Base-by-base conservation (phyloP, 2,888 invertebrate species). In the Perdita meconis region DNA sequence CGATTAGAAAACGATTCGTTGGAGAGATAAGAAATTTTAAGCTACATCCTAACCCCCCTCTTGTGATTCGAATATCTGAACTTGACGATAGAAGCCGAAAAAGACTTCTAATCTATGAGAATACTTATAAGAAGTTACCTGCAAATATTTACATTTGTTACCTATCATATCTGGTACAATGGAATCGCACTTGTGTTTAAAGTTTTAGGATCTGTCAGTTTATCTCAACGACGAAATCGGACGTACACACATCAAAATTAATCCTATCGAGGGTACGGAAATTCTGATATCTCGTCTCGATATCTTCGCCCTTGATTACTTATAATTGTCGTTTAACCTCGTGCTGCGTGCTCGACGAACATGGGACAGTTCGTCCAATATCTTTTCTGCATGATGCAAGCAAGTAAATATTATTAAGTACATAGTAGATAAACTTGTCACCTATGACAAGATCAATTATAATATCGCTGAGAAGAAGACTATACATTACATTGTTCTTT, bases 291-390 rank as follows among this genome's bases (percentile, higher is more conserved):
- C 50, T 26, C 30, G 8, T 26, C 42, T 42, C 10, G 36, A 63
- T 70, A 63, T 64, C 38, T 30, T 22, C n/a, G n/a, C n/a, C 2
- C 13, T 44, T 30, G 36, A 64, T 74, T 71, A 53, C 13, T 53
- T 71, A 71, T 64, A 64, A 75, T 70, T 70, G 19, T 34, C 40
- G 36, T 63, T 57, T 63, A 57, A 63, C 51, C 40, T 53, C 26
- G 16, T 40, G 50, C 30, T 50, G 22, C 24, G 4, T 8, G 24
- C 8, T 6, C 5, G 16, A 16, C 12, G 26, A 40, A 26, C 40
- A 22, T 26, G 16, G 6, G 12, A 3, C 12, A 34, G 12, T 50
- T 56, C 16, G 22, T 19, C 2, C n/a, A 38, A 44, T 24, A 47
- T 10, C 30, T 30, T 12, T 10, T 5, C 16, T 8, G 19, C 16